Percentiles rank a stretch among this genome's conserved stretches.
phyloP scores from a whole-genome alignment of 1,140 invertebrate genomes.

The Lepidostoma basale region DNA sequence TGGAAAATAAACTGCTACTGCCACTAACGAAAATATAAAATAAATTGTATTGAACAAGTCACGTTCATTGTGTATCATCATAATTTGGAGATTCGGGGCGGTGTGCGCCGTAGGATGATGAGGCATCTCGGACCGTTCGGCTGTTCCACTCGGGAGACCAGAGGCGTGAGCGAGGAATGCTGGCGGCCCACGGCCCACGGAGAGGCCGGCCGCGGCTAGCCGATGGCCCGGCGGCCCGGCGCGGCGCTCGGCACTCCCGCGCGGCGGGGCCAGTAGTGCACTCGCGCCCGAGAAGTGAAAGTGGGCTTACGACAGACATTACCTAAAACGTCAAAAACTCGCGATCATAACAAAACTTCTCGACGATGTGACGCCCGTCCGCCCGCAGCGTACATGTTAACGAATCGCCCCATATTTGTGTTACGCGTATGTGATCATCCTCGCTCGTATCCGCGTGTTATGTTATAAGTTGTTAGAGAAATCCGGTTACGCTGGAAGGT shows the following conservation, averaged over 20 bases:
- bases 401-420: slow-evolving; percentile 10
- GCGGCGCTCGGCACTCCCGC: background rate
- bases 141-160: no score
- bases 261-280: background rate
- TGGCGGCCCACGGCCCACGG: no score
- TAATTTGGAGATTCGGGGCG: no score
- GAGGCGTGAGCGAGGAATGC: background rate
- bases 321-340: slow-evolving; percentile 5
- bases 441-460: slow-evolving; percentile 11
- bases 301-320: slow-evolving; percentile 5
- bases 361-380: background rate
- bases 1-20: no score
- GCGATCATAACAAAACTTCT: background rate
- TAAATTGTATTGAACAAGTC: no score
- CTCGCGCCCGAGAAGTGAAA: slow-evolving; percentile 28
- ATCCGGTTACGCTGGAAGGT: slow-evolving; percentile 27
- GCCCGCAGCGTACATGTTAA: slow-evolving; percentile 11
- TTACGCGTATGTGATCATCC: slow-evolving; percentile 29
- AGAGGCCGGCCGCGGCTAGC: background rate
- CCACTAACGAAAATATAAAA: no score
- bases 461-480: slow-evolving; percentile 18
- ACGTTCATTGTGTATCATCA: no score
- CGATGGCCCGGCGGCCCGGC: background rate
- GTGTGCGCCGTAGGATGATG: no score
- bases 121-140: background rate